Evolutionary conservation across 1,140 invertebrate species (phyloP).

Genomic region (Chironomus striatipennis): DNA sequence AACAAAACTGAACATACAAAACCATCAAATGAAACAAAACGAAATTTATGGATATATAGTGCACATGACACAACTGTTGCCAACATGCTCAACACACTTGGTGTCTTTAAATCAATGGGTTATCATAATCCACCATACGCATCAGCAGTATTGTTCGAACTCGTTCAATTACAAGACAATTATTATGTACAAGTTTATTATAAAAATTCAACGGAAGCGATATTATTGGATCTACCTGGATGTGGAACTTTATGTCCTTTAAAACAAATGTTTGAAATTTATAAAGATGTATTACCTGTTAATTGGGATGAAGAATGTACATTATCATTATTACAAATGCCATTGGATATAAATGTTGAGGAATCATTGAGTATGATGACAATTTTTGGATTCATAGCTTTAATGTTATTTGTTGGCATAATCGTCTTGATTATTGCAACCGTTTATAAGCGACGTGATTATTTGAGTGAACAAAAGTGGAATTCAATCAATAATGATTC

Average conservation of each 20-base stretch:
- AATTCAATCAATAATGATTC: background rate
- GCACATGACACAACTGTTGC: slow-evolving; percentile 77
- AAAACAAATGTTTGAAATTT: slow-evolving; percentile 44
- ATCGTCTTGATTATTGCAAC: background rate
- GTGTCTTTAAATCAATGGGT: slow-evolving; percentile 52
- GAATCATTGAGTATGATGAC: background rate
- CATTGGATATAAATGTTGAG: background rate
- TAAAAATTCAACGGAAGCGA: slow-evolving; percentile 50
- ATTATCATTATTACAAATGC: slow-evolving; percentile 36
- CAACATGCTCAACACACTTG: slow-evolving; percentile 61
- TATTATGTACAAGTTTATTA: slow-evolving; percentile 47
- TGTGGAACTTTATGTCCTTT: slow-evolving; percentile 52
- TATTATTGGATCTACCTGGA: slow-evolving; percentile 47
- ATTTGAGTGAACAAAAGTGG: background rate
- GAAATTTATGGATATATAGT: slow-evolving; percentile 65
- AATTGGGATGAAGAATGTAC: slow-evolving; percentile 50
- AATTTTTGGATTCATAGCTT: background rate
- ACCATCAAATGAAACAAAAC: slow-evolving; percentile 37
- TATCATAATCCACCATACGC: slow-evolving; percentile 61
- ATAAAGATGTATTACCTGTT: slow-evolving; percentile 44
- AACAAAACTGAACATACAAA: slow-evolving; percentile 35
- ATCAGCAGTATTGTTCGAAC: slow-evolving; percentile 61
- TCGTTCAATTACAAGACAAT: slow-evolving; percentile 41
- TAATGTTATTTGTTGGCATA: background rate
- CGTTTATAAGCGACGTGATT: background rate